Base-by-base conservation (phyloP, 2,888 invertebrate species). In the Brachylomia viminalis region DNA sequence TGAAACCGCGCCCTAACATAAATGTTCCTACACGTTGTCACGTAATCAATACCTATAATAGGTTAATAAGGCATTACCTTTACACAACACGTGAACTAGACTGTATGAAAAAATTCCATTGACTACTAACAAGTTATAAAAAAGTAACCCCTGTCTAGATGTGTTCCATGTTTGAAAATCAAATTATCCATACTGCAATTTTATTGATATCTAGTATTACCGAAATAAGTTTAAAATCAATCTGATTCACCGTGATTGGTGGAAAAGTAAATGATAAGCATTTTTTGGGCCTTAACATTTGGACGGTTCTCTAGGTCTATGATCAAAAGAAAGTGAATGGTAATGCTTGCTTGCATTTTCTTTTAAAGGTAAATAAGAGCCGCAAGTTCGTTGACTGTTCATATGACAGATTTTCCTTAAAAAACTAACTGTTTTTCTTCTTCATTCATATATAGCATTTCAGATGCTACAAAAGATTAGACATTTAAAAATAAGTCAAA, bases 61-160 rank as follows among this genome's bases (percentile, higher is more conserved):
- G 80, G 80, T 72, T 81, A 81, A 81, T 81, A 82, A 82, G 80
- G 80, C 68, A 82, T 81, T 82, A 80, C 68, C 64, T 80, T 77
- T 77, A 61, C 82, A 27, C 64, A 17, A 65, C 80, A 72, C 42
- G 77, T 77, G 77, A 64, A 56, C 82, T 61, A 77, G 64, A 42
- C 72, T 72, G 61, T 80, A 81, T 80, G 62, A 81, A 72, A 69
- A 59, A 65, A 67, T 7, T 49, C 76, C 30, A 42, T 42, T 59
- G 52, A n/a, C 52, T 3, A 11, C 61, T 27, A 38, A 45, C 52
- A 52, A 54, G 49, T 49, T 30, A 23, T 45, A 74, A 45, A 49
- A 66, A 59, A 71, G 23, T 23, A 0, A 27, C 1, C 45, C 7
- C 10, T 52, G 8, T 8, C 38, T 52, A 27, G 30, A 27, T 23